A percentile compares a stretch with the other conserved stretches of the same genome.
These are phyloP conservation scores for Bombus affinis DNA, from an alignment of 1,140 invertebrate genomes.

Conservation along the genomic window DNA sequence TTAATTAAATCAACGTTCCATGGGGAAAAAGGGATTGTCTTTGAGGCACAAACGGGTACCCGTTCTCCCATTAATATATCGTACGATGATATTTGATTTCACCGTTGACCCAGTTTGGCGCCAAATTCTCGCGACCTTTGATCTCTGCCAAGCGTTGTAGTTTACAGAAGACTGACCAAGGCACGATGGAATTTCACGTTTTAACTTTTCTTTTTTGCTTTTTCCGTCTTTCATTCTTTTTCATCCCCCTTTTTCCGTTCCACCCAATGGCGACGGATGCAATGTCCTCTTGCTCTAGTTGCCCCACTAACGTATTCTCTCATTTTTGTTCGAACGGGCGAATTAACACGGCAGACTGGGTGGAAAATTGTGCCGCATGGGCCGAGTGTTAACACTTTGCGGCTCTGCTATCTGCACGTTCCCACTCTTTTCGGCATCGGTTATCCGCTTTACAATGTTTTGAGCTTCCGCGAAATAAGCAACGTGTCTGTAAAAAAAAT, in stretches of 20 bases:
- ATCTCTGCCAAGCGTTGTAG: slow-evolving; percentile 43
- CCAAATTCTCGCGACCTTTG: slow-evolving; percentile 48
- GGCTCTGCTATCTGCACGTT: background rate
- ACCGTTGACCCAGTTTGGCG: slow-evolving; percentile 51
- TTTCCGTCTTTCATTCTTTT: background rate
- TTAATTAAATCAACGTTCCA: slow-evolving; percentile 36
- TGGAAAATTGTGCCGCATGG: slow-evolving; percentile 50
- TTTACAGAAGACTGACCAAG: slow-evolving; percentile 55
- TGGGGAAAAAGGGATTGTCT: slow-evolving; percentile 15
- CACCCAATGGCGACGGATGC: background rate
- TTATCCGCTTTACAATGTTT: background rate
- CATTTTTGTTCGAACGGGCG: slow-evolving; percentile 46
- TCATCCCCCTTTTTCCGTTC: background rate
- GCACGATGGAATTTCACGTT: slow-evolving; percentile 42
- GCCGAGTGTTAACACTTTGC: slow-evolving; percentile 37
- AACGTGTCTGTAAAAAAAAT: background rate
- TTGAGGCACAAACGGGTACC: background rate
- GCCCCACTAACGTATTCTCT: slow-evolving; percentile 49
- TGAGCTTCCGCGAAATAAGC: background rate
- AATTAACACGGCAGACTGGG: slow-evolving; percentile 52
- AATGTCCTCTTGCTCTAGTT: slow-evolving; percentile 64
- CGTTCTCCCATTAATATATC: slow-evolving; percentile 17
- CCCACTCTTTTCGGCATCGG: background rate
- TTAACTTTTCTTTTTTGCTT: background rate
- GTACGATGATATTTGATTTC: slow-evolving; percentile 60